phyloP scores from a whole-genome alignment of 2,888 invertebrate species.

The Dusona sp. region DNA sequence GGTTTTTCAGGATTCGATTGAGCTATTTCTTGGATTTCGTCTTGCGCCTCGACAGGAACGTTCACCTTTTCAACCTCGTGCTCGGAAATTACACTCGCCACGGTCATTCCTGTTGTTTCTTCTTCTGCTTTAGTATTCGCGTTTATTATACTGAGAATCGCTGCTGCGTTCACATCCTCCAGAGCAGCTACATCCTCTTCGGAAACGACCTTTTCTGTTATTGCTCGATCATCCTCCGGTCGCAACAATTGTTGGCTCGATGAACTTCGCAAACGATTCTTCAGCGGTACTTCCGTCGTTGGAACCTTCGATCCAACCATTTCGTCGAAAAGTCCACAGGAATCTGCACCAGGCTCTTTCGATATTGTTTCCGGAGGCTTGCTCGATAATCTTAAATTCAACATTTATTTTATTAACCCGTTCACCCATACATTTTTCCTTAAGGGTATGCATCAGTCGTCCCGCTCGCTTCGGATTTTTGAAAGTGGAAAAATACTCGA shows the following conservation, averaged over 20 bases:
- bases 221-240: slow-evolving; percentile 18
- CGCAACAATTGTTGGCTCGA: slow-evolving; percentile 73
- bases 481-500: no score
- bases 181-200: slow-evolving; percentile 73
- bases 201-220: neutral
- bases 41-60: neutral
- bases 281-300: slow-evolving; percentile 76
- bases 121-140: slow-evolving; percentile 73
- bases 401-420: neutral
- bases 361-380: slow-evolving; percentile 38
- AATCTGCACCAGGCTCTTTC: slow-evolving; percentile 48
- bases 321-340: slow-evolving; percentile 50
- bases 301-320: slow-evolving; percentile 39
- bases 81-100: neutral
- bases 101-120: slow-evolving; percentile 11
- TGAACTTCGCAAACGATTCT: slow-evolving; percentile 80
- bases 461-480: no score
- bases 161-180: slow-evolving; percentile 82
- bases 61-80: neutral
- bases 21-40: neutral
- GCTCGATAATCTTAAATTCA: slow-evolving; percentile 24
- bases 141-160: slow-evolving; percentile 82
- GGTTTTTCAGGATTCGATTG: neutral
- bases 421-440: no score
- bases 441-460: no score